Conservation (phyloP, 2,797 vertebrate genomes). For the Anguilla megastoma region DNA sequence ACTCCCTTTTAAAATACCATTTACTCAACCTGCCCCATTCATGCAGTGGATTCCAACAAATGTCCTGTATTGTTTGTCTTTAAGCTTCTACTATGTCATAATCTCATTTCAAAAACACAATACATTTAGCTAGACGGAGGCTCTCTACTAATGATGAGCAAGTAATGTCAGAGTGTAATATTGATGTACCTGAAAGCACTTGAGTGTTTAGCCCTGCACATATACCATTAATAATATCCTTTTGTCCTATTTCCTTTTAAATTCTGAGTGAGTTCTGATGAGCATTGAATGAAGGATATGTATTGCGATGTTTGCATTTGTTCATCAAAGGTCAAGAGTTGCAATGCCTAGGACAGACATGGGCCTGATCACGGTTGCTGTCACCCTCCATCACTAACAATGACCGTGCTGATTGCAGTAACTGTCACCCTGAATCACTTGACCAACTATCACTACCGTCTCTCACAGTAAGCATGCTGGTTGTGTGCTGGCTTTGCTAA, state of each 20-base stretch:
- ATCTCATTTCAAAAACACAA: background rate
- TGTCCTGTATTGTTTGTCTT: background rate
- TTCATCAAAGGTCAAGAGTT: background rate
- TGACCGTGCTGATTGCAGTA: background rate
- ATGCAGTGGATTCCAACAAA: background rate
- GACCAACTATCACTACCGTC: background rate
- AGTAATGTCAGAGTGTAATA: background rate
- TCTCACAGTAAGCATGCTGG: constrained; percentile 8
- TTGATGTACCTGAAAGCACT: background rate
- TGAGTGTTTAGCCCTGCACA: background rate
- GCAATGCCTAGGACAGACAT: background rate
- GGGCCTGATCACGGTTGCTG: background rate
- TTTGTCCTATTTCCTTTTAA: background rate
- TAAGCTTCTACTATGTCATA: background rate
- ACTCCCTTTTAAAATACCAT: background rate
- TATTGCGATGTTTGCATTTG: background rate
- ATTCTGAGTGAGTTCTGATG: background rate
- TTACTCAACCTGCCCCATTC: too few relatives aligned
- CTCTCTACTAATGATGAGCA: background rate
- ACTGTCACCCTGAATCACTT: constrained; percentile 1
- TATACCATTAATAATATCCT: background rate
- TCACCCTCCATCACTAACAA: background rate
- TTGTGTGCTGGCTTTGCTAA: constrained; percentile 4
- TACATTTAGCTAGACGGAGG: background rate
- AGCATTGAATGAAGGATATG: background rate